Percentiles rank a stretch among this genome's conserved stretches.
Evolutionary conservation across 2,113 vertebrate species (phyloP).

Genomic region (Hylia prasina): DNA sequence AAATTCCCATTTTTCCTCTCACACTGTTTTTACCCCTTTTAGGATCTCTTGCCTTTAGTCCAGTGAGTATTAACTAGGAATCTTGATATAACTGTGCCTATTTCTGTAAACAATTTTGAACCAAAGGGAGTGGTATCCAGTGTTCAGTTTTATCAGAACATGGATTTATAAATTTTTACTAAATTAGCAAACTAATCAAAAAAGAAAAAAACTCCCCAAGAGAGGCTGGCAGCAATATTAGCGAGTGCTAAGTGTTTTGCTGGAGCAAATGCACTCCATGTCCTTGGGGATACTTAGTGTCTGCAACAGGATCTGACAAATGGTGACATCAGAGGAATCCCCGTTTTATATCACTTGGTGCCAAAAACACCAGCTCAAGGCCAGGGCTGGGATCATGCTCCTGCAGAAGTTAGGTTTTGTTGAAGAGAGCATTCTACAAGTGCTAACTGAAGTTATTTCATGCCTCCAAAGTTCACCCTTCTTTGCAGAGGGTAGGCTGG

Average conservation of each 20-base stretch:
- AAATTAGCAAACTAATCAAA: not conserved
- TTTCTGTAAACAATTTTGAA: constrained; percentile 14
- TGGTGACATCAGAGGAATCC: not conserved
- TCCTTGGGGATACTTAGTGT: not conserved
- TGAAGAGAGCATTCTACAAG: not conserved
- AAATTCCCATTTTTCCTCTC: not conserved
- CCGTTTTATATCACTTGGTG: not conserved
- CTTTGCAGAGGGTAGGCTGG: not conserved
- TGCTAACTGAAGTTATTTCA: not conserved
- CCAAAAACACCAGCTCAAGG: not conserved
- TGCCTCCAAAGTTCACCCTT: not conserved
- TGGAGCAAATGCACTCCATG: not conserved
- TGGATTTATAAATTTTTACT: constrained; percentile 50
- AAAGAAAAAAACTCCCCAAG: not conserved
- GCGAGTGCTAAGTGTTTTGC: constrained; percentile 1
- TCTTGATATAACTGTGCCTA: not conserved
- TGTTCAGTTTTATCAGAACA: not conserved
- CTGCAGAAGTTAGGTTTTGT: not conserved
- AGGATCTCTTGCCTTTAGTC: not conserved
- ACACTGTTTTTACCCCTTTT: not conserved
- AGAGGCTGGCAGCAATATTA: not conserved
- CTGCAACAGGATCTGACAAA: not conserved
- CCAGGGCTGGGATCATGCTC: not conserved
- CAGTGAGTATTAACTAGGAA: not conserved
- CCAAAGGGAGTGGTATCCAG: not conserved